Conservation (phyloP, 53 echinoderm and acorn worm species). For the Holothuria scabra region DNA sequence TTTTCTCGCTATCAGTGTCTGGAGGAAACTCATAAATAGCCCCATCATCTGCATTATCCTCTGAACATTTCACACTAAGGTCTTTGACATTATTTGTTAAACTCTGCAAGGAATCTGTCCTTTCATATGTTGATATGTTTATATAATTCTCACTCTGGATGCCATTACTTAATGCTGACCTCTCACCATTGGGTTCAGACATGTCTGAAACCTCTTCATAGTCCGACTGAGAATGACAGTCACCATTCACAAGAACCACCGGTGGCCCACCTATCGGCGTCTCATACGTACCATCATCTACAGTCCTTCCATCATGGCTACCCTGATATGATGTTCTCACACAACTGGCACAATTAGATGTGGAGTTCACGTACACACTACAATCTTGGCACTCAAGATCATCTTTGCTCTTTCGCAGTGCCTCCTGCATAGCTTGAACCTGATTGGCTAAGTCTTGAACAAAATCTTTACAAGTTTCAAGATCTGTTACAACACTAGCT, state of each 20-base stretch:
- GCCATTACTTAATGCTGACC: constrained; percentile 52
- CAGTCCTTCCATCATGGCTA: not conserved
- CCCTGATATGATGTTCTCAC: not conserved
- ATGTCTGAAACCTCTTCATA: constrained; percentile 78
- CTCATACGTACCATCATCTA: constrained; percentile 89
- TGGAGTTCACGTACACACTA: constrained; percentile 41
- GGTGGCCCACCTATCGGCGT: constrained; percentile 79
- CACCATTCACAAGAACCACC: constrained; percentile 40
- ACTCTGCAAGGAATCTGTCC: constrained; percentile 26
- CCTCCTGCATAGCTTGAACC: constrained; percentile 96
- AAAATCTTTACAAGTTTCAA: constrained; percentile 89
- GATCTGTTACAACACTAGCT: constrained; percentile 66
- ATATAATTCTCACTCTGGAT: constrained; percentile 74
- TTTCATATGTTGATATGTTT: constrained; percentile 72
- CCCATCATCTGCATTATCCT: constrained; percentile 52
- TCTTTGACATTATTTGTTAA: constrained; percentile 64
- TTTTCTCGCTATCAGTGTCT: constrained; percentile 37
- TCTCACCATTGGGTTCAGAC: constrained; percentile 34
- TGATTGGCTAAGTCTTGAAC: constrained; percentile 91
- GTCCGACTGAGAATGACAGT: constrained; percentile 76
- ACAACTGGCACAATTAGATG: not conserved
- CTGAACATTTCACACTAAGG: not conserved
- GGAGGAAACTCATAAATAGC: constrained; percentile 94
- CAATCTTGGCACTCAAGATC: constrained; percentile 48
- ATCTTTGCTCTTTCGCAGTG: constrained; percentile 89